Evolutionary conservation across 2,113 vertebrate species (phyloP).

Genomic region (Thinocorus orbignyianus): DNA sequence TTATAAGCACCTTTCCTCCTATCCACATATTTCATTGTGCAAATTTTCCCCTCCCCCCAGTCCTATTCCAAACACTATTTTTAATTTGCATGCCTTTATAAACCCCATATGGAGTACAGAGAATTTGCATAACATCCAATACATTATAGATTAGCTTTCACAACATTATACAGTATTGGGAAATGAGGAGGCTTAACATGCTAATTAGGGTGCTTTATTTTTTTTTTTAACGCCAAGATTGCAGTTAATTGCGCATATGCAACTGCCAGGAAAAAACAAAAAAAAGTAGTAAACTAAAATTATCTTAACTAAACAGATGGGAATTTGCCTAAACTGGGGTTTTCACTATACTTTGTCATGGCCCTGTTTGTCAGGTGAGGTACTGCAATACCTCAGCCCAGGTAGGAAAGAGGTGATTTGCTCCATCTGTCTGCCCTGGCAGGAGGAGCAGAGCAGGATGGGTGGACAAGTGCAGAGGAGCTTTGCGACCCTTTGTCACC

Average conservation of each 20-base stretch:
- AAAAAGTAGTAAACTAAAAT: slow-evolving; percentile 44
- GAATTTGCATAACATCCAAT: slow-evolving; percentile 63
- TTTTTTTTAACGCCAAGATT: slow-evolving; percentile 42
- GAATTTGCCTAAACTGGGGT: slow-evolving; percentile 1
- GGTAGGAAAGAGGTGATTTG: neutral
- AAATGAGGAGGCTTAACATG: slow-evolving; percentile 64
- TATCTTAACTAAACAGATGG: slow-evolving; percentile 65
- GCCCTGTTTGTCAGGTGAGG: neutral
- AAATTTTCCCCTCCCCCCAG: slow-evolving; percentile 37
- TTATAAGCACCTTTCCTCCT: slow-evolving; percentile 49
- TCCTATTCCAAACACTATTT: slow-evolving; percentile 46
- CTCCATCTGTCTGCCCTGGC: neutral
- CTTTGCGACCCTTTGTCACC: neutral
- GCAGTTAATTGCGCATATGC: slow-evolving; percentile 9
- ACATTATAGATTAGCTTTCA: slow-evolving; percentile 68
- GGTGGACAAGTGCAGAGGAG: neutral
- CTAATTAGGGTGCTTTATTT: slow-evolving; percentile 52
- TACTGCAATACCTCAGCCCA: neutral
- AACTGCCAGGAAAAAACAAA: slow-evolving; percentile 10
- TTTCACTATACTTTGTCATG: neutral
- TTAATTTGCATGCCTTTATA: slow-evolving; percentile 61
- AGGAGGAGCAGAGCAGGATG: neutral
- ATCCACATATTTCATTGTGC: slow-evolving; percentile 36
- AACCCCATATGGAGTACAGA: slow-evolving; percentile 40
- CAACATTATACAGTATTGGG: slow-evolving; percentile 62